Evolutionary conservation across 2,888 invertebrate species (phyloP), one percentile per base, ranked within the genome.

Genomic region (Dione juno): DNA sequence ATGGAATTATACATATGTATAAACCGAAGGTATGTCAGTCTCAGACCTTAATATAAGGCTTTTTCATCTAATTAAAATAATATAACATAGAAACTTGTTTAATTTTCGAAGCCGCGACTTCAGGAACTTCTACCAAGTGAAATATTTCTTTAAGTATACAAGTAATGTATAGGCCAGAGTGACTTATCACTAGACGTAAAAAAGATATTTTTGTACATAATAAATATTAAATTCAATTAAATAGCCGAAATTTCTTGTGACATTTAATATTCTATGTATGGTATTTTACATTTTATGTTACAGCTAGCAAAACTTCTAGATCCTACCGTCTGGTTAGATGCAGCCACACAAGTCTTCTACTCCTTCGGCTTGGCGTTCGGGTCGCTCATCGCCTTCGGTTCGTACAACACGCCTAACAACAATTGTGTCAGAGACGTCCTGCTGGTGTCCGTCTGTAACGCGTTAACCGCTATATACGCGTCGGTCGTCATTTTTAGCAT

Each of bases 321-420:
- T 80, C 98, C 98, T 0, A 97, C 96, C 7, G 98, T 98, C 0
- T 99, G 99, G 99, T 91, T 99, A 80, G 98, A 98, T 84, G 98
- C 99, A 3, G 98, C 99, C 1, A 98, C 98, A 0, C 99, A 99
- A 93, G 98, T 99, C 3, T 99, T 99, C 93, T 99, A 98, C 90
- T 98, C 98, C 0, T 97, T 98, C 87, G 98, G 98, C 3, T 93
- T 99, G 71, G 98, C 98, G 8, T 99, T 99, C 88, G 99, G 99
- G 3, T 98, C 98, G 0, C 94, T 99, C 71, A 98, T 99, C 80
- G 98, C 98, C 0, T 99, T 98, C 87, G 98, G 98, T 67, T 98
- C 98, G 77, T 99, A 99, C 94, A 99, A 99, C 88, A 96, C 97
- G 0, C 97, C 97, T 1, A 97, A 98, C 87, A 99, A 99, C 93